Evolutionary conservation across 2,797 vertebrate genomes (phyloP).

Genomic region (Notoglanidium macrostoma): DNA sequence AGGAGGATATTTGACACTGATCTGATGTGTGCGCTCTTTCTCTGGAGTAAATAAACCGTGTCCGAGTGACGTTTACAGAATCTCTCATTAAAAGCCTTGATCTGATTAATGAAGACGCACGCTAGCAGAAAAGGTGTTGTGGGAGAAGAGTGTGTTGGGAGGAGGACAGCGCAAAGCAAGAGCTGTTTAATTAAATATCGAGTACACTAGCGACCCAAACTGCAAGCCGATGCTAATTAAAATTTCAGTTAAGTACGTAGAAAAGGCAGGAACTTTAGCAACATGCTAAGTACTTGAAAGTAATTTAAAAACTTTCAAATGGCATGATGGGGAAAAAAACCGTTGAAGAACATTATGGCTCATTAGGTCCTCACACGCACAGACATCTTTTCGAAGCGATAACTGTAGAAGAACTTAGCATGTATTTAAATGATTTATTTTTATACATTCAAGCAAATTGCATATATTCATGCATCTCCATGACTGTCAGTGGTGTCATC

Average conservation of each 20-base stretch:
- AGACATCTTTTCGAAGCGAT: not conserved
- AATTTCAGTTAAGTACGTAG: conserved; percentile 60
- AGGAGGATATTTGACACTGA: conserved; percentile 20
- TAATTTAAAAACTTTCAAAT: conserved; percentile 13
- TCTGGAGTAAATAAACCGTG: conserved; percentile 46
- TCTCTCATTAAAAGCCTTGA: conserved; percentile 69
- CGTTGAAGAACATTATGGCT: conserved; percentile 5
- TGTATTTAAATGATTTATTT: conserved; percentile 38
- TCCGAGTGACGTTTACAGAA: conserved; percentile 42
- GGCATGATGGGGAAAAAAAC: not conserved
- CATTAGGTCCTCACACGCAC: not conserved
- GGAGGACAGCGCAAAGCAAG: conserved; percentile 70
- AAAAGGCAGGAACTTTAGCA: conserved; percentile 19
- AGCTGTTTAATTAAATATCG: conserved; percentile 79
- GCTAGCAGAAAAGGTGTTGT: conserved; percentile 65
- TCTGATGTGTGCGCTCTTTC: conserved; percentile 19
- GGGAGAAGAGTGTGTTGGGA: conserved; percentile 68
- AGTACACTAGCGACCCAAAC: conserved; percentile 74
- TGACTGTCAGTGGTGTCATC: conserved; percentile 1
- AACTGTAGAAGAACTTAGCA: conserved; percentile 14
- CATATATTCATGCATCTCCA: conserved; percentile 23
- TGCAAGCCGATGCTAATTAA: conserved; percentile 76
- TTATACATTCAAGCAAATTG: conserved; percentile 7
- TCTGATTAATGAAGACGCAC: conserved; percentile 72
- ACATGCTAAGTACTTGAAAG: conserved; percentile 32